phyloP scores from a whole-genome alignment of 2,888 invertebrate genomes.

The Coelogynopora nodosa region DNA sequence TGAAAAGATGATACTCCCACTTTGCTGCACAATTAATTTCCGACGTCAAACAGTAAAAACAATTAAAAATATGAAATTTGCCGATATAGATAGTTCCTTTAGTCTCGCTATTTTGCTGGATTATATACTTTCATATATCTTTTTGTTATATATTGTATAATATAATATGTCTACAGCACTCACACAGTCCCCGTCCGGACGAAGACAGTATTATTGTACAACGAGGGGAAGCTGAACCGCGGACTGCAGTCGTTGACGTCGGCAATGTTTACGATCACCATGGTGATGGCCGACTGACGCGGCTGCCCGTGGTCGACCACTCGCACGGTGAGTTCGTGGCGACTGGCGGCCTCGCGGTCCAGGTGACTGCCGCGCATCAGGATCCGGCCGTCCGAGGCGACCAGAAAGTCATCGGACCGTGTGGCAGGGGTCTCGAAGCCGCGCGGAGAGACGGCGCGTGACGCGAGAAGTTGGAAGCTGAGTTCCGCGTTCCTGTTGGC shows the following conservation, averaged over 20 bases:
- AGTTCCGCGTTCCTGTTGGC: neutral
- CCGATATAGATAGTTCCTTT: too few species aligned
- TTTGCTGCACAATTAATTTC: too few species aligned
- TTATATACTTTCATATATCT: too few species aligned
- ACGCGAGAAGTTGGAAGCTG: neutral
- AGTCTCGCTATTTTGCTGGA: too few species aligned
- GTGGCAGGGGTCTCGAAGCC: neutral
- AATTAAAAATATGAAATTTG: too few species aligned
- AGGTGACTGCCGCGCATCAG: slow-evolving; percentile 31
- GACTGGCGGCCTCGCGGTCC: slow-evolving; percentile 18
- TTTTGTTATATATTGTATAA: too few species aligned
- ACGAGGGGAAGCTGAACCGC: slow-evolving; percentile 34
- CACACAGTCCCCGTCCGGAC: slow-evolving; percentile 34
- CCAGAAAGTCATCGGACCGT: neutral
- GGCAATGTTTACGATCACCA: neutral
- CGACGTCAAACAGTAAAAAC: too few species aligned
- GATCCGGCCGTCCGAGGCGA: slow-evolving; percentile 29
- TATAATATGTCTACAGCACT: neutral
- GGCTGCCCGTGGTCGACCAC: slow-evolving; percentile 21
- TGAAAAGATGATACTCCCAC: too few species aligned
- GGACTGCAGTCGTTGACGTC: slow-evolving; percentile 38
- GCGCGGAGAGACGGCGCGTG: neutral
- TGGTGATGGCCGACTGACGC: neutral
- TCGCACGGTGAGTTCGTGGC: neutral
- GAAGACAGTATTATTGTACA: slow-evolving; percentile 26